Percentiles rank a stretch among this genome's conserved stretches.
These are phyloP conservation scores for Papilio protenor DNA, from an alignment of 2,888 invertebrate species.

Conservation along the genomic window DNA sequence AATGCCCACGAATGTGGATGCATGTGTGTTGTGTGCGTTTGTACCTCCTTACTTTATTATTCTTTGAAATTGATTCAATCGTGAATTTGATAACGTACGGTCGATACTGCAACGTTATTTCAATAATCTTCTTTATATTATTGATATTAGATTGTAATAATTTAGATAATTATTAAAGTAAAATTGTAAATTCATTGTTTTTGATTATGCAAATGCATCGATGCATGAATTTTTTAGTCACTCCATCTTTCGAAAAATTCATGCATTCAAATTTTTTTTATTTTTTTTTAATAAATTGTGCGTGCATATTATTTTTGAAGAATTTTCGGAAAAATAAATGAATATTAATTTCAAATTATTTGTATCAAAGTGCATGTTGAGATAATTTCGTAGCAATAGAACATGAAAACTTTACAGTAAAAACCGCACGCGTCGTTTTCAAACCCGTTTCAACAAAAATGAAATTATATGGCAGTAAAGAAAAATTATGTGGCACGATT, in stretches of 20 bases:
- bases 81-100: slow-evolving; percentile 31
- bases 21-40: slow-evolving; percentile 47
- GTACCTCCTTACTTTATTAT: slow-evolving; percentile 36
- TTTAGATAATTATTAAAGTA: background rate
- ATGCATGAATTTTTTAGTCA: background rate
- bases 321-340: background rate
- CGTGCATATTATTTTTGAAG: background rate
- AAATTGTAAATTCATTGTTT: background rate
- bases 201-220: background rate
- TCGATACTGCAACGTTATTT: background rate
- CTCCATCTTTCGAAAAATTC: background rate
- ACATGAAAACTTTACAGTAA: background rate
- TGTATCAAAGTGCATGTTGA: background rate
- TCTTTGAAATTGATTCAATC: slow-evolving; percentile 41
- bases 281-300: background rate
- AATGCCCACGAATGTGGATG: slow-evolving; percentile 52
- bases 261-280: background rate
- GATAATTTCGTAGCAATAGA: background rate
- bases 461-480: slow-evolving; percentile 29
- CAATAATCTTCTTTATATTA: background rate
- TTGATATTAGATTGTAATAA: background rate
- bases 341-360: background rate
- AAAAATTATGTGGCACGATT: slow-evolving; percentile 32
- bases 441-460: slow-evolving; percentile 18
- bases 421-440: background rate